Percentiles rank a stretch among this genome's conserved stretches.
These are phyloP conservation scores for Oenanthe oenanthe DNA, from an alignment of 2,113 vertebrate species.

Conservation along the genomic window DNA sequence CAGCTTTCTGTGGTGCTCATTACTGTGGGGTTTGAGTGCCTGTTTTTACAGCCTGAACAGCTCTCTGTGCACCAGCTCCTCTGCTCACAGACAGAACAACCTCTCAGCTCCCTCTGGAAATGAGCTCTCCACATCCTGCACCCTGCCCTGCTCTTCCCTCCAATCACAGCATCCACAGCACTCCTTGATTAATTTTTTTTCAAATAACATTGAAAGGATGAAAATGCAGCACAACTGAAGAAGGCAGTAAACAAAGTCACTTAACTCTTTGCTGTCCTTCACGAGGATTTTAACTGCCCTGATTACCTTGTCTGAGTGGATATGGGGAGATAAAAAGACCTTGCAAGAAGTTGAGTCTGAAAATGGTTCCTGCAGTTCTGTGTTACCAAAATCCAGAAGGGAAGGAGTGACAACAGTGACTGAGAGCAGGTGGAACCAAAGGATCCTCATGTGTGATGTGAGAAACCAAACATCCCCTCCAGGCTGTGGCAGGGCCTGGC, in stretches of 20 bases:
- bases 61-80: not conserved
- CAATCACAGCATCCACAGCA: not conserved
- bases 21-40: not conserved
- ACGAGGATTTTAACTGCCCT: not conserved
- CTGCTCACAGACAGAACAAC: not conserved
- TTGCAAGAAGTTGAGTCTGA: not conserved
- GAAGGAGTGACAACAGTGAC: not conserved
- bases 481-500: not conserved
- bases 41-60: conserved; percentile 14
- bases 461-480: not conserved
- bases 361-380: not conserved
- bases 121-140: not conserved
- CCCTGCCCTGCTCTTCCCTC: not conserved
- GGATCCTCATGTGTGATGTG: accelerated
- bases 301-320: not conserved
- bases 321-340: not conserved
- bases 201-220: not conserved
- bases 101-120: conserved; percentile 16
- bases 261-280: not conserved
- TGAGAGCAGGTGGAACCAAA: not conserved
- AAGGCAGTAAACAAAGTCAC: not conserved
- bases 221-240: not conserved
- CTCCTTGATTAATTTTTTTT: not conserved
- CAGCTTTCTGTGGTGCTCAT: conserved; percentile 44
- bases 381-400: not conserved